Base-by-base conservation (phyloP, 2,888 invertebrate genomes). In the Schizotus pectinicornis region DNA sequence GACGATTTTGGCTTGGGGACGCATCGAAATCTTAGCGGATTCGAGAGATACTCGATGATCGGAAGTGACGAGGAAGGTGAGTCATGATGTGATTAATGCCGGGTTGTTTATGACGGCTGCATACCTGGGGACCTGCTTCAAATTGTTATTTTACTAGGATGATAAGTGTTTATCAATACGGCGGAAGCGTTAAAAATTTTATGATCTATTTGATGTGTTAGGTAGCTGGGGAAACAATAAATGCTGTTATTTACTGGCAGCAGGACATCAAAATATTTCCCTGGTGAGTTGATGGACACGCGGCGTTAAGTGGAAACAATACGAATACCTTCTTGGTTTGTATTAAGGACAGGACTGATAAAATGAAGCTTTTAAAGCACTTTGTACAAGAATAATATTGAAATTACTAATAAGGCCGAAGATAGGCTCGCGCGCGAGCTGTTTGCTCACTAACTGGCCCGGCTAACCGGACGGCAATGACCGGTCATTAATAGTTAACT, bases 1-100 rank as follows among this genome's bases (percentile, higher is more conserved):
- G 95, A 97, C 74, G 96, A 95, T 75, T 98, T 97, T 74, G 98
- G 96, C 0, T 85, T 98, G 32, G 98, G 98, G 1, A 88, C 92
- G 0, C 93, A 95, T 74, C 84, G 97, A 65, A 91, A 94, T 71
- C 84, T 98, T 57, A 92, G 92, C 59, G 95, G 94, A 35, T 98
- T 92, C 80, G 94, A 95, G 60, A 86, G 98, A 57, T 98, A 98
- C 81, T 88, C 91, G 64, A 98, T 98, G 97, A 91, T 96, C 65
- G 98, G 98, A 39, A 94, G 92, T 74, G 94, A 95, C 76, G 94
- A 94, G 79, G 94, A 95, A 86, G 96, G 96, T 88, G 78, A 81
- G 84, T 76, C 36, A 30, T 34, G 41, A 36, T n/a, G 39, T 55
- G 48, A 60, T 53, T 37, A 41, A 53, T 51, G 43, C 36, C 36